These are phyloP conservation scores for Drosophila mojavensis DNA, from an alignment of 1,140 invertebrate species.

Conservation along the genomic window DNA sequence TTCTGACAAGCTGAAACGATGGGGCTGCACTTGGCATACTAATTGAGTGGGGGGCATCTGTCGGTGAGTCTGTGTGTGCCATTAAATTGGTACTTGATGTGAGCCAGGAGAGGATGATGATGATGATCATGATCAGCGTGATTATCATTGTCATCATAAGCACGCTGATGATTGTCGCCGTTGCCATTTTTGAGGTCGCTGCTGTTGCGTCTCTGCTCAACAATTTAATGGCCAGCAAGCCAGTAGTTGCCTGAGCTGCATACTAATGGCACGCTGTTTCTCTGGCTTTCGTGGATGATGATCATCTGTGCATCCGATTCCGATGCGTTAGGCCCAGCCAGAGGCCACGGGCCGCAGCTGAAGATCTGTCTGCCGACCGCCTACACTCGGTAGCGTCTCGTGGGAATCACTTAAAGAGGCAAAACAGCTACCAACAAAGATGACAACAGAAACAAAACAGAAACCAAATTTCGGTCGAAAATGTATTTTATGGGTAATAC, in stretches of 20 bases:
- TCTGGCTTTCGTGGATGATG: conserved; percentile 5
- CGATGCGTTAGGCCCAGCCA: conserved; percentile 47
- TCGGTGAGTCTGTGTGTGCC: conserved; percentile 48
- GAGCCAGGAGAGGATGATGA: conserved; percentile 17
- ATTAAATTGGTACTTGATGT: conserved; percentile 71
- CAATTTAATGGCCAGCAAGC: conserved; percentile 62
- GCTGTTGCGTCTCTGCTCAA: conserved; percentile 41
- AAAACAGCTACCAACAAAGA: conserved; percentile 48
- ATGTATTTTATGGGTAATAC: conserved; percentile 75
- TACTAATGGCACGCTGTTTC: conserved; percentile 57
- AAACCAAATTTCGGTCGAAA: conserved; percentile 74
- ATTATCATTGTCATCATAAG: conserved; percentile 4
- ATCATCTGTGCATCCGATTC: conserved; percentile 67
- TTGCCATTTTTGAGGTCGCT: conserved; percentile 68
- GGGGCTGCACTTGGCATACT: conserved; percentile 60
- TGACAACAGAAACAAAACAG: conserved; percentile 31
- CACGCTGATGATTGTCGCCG: conserved; percentile 24
- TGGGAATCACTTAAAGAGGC: conserved; percentile 65
- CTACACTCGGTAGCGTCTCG: conserved; percentile 45
- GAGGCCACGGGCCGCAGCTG: conserved; percentile 1
- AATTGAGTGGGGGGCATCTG: conserved; percentile 27
- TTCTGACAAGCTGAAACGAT: conserved; percentile 23
- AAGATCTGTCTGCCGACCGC: conserved; percentile 22
- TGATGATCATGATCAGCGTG: background rate
- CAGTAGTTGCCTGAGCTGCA: conserved; percentile 47